Conservation (phyloP, 1,140 invertebrate genomes). For the Elymnias hypermnestra region DNA sequence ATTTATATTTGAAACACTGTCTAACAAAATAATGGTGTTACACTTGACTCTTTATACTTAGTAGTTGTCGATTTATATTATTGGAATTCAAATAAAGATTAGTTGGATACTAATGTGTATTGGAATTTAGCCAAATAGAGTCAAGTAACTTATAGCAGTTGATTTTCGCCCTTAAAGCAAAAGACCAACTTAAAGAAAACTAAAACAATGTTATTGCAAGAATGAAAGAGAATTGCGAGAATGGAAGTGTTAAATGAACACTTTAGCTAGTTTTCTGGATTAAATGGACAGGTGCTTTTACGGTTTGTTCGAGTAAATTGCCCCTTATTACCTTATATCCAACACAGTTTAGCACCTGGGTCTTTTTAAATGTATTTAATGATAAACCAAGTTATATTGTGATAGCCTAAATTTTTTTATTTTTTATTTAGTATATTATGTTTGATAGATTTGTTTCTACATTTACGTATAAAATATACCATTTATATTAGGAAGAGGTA, state of each 20-base stretch:
- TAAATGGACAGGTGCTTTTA: constrained; percentile 7
- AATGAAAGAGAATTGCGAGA: constrained; percentile 8
- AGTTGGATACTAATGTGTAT: constrained; percentile 36
- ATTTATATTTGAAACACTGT: too few relatives aligned
- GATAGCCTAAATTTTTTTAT: too few relatives aligned
- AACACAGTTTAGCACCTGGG: neutral
- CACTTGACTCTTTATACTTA: too few relatives aligned
- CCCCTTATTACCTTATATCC: constrained; percentile 1
- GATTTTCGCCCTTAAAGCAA: constrained; percentile 3
- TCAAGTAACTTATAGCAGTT: constrained; percentile 1
- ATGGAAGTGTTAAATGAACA: constrained; percentile 11
- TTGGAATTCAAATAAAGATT: constrained; percentile 38
- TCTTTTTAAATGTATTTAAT: neutral
- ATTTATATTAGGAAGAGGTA: too few relatives aligned
- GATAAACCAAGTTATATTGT: too few relatives aligned
- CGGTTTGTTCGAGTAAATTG: constrained; percentile 2
- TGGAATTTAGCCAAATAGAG: constrained; percentile 33
- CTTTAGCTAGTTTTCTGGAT: constrained; percentile 14
- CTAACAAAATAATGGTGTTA: too few relatives aligned
- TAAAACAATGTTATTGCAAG: constrained; percentile 9
- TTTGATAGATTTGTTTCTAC: too few relatives aligned
- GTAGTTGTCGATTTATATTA: too few relatives aligned
- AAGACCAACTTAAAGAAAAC: neutral
- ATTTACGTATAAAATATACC: too few relatives aligned
- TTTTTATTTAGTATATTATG: too few relatives aligned